Conservation (phyloP, 2,113 vertebrate species). For the Phocoena sinus region DNA sequence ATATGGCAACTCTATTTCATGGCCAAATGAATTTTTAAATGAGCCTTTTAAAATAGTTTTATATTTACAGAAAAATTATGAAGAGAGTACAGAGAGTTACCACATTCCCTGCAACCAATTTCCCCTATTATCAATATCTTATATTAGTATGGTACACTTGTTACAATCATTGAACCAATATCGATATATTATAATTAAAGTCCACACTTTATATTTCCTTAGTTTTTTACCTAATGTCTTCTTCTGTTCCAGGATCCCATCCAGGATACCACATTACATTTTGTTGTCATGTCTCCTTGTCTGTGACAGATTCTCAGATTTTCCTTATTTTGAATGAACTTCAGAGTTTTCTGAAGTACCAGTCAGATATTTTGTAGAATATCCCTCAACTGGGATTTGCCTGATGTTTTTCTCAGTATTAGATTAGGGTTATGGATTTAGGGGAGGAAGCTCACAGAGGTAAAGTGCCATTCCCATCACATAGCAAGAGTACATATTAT, state of each 20-base stretch:
- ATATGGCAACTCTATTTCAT: background rate
- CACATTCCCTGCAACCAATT: background rate
- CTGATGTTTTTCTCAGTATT: background rate
- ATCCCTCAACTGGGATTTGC: background rate
- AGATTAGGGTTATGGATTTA: background rate
- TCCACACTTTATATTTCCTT: background rate
- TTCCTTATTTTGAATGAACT: background rate
- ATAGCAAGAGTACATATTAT: background rate
- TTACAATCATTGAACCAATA: background rate
- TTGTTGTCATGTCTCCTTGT: background rate
- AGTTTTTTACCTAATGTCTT: background rate
- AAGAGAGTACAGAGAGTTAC: background rate
- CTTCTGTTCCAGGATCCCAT: background rate
- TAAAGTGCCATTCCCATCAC: background rate
- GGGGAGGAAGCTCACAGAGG: background rate
- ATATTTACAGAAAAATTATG: background rate
- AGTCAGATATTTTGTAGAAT: background rate
- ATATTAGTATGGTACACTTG: background rate
- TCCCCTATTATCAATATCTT: background rate
- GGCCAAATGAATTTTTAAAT: background rate
- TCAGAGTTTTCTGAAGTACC: background rate
- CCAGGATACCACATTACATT: background rate
- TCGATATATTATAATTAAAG: background rate
- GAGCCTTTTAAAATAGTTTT: background rate
- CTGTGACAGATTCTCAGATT: background rate